Evolutionary conservation across 2,797 vertebrate genomes (phyloP).

Genomic region (Sebastes hopkinsi): DNA sequence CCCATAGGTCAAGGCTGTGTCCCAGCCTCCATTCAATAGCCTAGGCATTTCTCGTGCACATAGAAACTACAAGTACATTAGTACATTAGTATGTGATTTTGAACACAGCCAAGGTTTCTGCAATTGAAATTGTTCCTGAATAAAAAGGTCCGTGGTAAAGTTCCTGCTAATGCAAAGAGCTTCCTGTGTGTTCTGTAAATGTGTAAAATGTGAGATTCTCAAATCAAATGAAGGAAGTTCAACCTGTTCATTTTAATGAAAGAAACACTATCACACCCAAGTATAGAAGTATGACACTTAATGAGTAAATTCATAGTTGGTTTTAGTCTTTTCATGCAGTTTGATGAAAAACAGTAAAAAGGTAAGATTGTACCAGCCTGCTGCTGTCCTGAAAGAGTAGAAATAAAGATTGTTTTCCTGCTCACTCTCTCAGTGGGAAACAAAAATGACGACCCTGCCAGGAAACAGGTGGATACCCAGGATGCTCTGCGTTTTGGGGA

Average conservation of each 20-base stretch:
- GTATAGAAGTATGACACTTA: not conserved
- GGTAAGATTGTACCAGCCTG: not conserved
- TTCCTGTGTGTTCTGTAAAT: not conserved
- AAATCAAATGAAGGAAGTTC: not conserved
- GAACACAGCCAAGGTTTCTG: too few species aligned
- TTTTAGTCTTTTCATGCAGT: not conserved
- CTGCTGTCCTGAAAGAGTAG: not conserved
- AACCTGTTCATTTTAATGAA: not conserved
- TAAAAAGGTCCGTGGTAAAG: not conserved
- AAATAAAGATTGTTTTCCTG: not conserved
- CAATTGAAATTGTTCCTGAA: not conserved
- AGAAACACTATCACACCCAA: not conserved
- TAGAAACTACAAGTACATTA: too few species aligned
- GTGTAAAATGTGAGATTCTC: not conserved
- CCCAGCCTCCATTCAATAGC: too few species aligned
- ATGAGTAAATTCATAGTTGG: not conserved
- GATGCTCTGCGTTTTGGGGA: slow-evolving; percentile 85
- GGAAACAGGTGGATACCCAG: slow-evolving; percentile 82
- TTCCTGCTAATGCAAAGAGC: not conserved
- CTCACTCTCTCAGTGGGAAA: slow-evolving; percentile 82
- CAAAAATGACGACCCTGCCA: slow-evolving; percentile 85
- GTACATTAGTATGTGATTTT: too few species aligned
- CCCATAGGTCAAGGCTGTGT: too few species aligned
- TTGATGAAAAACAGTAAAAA: not conserved
- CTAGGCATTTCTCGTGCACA: too few species aligned